These are phyloP conservation scores for Drosophila erecta DNA, from an alignment of 1,140 invertebrate species.

Conservation along the genomic window DNA sequence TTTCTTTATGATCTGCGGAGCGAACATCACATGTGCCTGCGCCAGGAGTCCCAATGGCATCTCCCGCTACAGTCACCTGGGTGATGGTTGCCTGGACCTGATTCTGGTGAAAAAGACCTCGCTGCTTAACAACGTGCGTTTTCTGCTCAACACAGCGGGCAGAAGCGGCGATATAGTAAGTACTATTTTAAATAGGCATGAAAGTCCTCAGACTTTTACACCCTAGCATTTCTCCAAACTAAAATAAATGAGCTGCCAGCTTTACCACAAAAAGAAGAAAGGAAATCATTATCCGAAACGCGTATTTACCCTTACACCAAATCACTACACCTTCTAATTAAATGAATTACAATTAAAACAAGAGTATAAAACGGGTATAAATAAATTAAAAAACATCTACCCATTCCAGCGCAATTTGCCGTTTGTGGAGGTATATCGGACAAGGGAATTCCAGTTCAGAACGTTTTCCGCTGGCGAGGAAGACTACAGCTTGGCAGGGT, in stretches of 20 bases:
- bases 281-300: too few relatives aligned
- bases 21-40: conserved; percentile 93
- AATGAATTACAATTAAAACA: too few relatives aligned
- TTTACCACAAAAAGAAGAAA: too few relatives aligned
- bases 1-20: conserved; percentile 92
- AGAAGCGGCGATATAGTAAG: conserved; percentile 87
- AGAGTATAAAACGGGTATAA: too few relatives aligned
- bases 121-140: conserved; percentile 90
- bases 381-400: conserved; percentile 27
- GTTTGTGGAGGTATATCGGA: conserved; percentile 91
- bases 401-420: conserved; percentile 88
- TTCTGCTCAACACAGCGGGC: conserved; percentile 88
- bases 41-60: conserved; percentile 90
- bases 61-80: conserved; percentile 92
- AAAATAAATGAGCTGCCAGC: too few relatives aligned
- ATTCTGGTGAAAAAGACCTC: conserved; percentile 91
- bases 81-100: conserved; percentile 92
- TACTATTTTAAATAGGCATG: conserved; percentile 16
- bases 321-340: too few relatives aligned
- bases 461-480: conserved; percentile 83
- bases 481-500: conserved; percentile 71
- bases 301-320: too few relatives aligned
- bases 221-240: neutral
- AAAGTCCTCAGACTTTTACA: neutral
- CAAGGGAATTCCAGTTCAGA: conserved; percentile 90